Evolutionary conservation across 2,113 vertebrate species (phyloP).

Genomic region (Condylura cristata): DNA sequence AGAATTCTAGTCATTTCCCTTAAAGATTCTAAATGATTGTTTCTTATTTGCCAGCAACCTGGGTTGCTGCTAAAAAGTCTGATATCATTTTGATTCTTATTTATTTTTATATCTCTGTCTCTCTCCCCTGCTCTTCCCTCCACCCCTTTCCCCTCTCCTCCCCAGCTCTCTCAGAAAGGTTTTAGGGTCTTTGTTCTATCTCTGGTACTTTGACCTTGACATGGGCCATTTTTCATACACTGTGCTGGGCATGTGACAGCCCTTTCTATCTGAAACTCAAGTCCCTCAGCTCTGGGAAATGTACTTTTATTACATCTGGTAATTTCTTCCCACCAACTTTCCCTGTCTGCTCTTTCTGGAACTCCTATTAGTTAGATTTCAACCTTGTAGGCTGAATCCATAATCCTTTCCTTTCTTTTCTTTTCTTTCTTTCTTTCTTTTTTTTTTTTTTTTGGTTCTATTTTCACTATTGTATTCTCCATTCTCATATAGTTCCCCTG

Average conservation of each 20-base stretch:
- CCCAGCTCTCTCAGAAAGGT: neutral
- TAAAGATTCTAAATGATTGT: slow-evolving; percentile 8
- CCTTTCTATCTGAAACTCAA: slow-evolving; percentile 19
- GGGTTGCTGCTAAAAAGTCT: neutral
- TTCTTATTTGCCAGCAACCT: neutral
- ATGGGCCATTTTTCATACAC: neutral
- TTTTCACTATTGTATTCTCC: neutral
- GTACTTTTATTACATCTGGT: slow-evolving; percentile 12
- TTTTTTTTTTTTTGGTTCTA: neutral
- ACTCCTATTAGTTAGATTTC: neutral
- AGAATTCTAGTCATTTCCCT: slow-evolving; percentile 9
- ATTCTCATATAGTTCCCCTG: neutral
- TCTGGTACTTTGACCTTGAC: neutral
- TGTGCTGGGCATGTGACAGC: neutral
- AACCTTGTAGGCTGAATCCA: neutral
- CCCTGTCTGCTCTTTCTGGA: neutral
- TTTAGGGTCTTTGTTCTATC: neutral
- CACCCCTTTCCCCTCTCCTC: no score
- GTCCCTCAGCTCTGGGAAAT: slow-evolving; percentile 16
- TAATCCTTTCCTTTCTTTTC: neutral
- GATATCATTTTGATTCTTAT: neutral
- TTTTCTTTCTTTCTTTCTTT: neutral
- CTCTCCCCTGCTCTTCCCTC: no score
- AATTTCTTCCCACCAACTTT: slow-evolving; percentile 1
- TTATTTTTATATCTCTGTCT: neutral